Evolutionary conservation across 2,888 invertebrate genomes (phyloP), one percentile per base, ranked within the genome.

Genomic region (Heteromyza rotundicornis): DNA sequence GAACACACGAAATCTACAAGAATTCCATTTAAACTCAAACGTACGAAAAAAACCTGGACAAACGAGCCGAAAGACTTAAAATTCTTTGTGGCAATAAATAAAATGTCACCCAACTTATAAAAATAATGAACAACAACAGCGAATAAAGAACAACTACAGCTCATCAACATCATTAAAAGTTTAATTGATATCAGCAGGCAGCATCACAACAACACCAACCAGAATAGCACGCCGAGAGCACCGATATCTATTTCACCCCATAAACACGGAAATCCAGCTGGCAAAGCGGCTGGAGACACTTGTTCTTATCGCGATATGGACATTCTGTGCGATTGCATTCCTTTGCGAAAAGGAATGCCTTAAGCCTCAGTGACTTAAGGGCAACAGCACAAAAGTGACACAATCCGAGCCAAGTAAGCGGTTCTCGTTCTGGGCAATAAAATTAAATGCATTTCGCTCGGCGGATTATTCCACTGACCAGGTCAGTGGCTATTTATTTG

Each of bases 141-240:
- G n/a, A n/a, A n/a, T n/a, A n/a, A n/a, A n/a, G n/a, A n/a, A n/a
- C 27, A 56, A 55, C 44, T 59, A 36, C 51, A 49, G 16, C 40
- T 35, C 64, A 64, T 71, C 72, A 72, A 69, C 73, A 70, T 71
- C 74, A 74, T 72, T 74, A 72, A 74, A 40, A 74, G 59, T 68
- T 73, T 72, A 74, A 74, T 74, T 73, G 70, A 74, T 73, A 74
- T 69, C 64, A 71, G 67, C 72, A 75, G 74, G 74, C 74, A 74
- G 70, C 72, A 75, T 19, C 47, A 20, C 17, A 47, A 47, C 19
- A 47, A 20, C 47, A 47, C 7, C 17, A 14, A 7, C 3, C 40
- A 14, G 14, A n/a, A 40, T n/a, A 14, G n/a, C 3, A 40, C 40
- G 40, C 10, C 3, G 16, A 40, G 40, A 40, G n/a, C 10, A 14